A percentile compares a stretch with the other conserved stretches of the same genome.
phyloP scores from a whole-genome alignment of 2,797 vertebrate species.

The Gallirallus australis region DNA sequence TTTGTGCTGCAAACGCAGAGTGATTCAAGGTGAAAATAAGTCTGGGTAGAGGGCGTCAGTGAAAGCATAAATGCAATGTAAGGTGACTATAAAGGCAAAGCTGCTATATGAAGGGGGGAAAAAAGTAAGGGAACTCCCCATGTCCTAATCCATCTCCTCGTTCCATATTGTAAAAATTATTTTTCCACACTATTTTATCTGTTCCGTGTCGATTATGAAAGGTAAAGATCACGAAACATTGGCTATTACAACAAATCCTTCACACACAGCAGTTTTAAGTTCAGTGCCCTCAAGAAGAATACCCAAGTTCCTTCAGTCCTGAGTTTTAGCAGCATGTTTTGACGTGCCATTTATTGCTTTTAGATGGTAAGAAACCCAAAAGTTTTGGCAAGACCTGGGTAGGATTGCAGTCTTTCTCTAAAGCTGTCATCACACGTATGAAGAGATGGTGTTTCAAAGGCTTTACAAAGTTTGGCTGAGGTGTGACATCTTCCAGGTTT shows the following conservation, averaged over 20 bases:
- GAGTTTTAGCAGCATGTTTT: background rate
- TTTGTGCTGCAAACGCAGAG: background rate
- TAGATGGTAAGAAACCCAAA: background rate
- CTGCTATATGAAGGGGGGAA: fast-evolving
- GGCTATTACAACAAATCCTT: background rate
- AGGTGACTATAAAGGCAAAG: background rate
- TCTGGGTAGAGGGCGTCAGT: background rate
- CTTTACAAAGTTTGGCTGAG: background rate
- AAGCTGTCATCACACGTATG: fast-evolving
- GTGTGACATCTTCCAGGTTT: background rate
- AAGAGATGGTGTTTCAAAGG: background rate
- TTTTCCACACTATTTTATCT: fast-evolving
- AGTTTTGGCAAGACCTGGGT: background rate
- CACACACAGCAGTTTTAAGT: background rate
- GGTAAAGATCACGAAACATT: background rate
- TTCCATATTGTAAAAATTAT: fast-evolving
- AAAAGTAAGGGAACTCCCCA: fast-evolving
- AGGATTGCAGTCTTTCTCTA: background rate
- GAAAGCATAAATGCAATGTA: fast-evolving
- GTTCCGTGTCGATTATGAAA: background rate
- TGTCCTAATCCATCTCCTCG: background rate
- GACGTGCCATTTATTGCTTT: background rate
- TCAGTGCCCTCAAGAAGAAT: background rate
- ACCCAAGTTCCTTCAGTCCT: background rate
- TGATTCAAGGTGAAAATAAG: fast-evolving